Percentiles rank a stretch among this genome's conserved stretches.
Conservation (phyloP, 2,888 invertebrate genomes). For the Teinopalpus imperialis region DNA sequence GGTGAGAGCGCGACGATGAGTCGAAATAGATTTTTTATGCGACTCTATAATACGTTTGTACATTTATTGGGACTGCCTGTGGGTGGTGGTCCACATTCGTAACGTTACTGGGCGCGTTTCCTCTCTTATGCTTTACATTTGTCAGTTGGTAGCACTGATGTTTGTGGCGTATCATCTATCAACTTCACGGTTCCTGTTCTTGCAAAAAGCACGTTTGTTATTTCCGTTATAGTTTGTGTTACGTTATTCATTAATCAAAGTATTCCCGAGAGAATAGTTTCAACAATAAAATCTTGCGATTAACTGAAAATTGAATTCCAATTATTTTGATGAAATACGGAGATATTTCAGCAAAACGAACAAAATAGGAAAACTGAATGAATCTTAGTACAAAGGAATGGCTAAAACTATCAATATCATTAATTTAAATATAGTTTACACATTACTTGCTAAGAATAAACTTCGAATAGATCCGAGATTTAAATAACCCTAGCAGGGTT, state of each 20-base stretch:
- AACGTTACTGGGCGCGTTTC: slow-evolving; percentile 2
- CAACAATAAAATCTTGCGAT: no score
- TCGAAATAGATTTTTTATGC: slow-evolving; percentile 40
- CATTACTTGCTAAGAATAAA: not conserved
- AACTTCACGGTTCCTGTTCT: not conserved
- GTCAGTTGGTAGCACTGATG: not conserved
- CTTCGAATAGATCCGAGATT: slow-evolving; percentile 17
- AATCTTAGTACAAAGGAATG: no score
- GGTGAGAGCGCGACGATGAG: slow-evolving; percentile 30
- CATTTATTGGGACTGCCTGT: slow-evolving; percentile 31
- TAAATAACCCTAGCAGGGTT: slow-evolving; percentile 1
- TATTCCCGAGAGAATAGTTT: no score
- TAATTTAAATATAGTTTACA: slow-evolving; percentile 3
- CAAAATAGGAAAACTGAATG: no score
- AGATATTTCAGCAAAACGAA: no score
- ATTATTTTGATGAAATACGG: no score
- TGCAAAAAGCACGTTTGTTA: no score
- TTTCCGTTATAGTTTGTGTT: not conserved
- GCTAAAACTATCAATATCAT: not conserved
- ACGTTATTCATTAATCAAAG: not conserved
- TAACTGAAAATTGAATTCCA: no score
- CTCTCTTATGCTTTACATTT: slow-evolving; percentile 3
- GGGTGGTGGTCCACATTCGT: slow-evolving; percentile 28
- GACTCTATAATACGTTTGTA: slow-evolving; percentile 28
- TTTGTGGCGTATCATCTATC: not conserved